These are phyloP conservation scores for Lasiurus borealis DNA, from an alignment of 2,113 vertebrate genomes.

Conservation along the genomic window DNA sequence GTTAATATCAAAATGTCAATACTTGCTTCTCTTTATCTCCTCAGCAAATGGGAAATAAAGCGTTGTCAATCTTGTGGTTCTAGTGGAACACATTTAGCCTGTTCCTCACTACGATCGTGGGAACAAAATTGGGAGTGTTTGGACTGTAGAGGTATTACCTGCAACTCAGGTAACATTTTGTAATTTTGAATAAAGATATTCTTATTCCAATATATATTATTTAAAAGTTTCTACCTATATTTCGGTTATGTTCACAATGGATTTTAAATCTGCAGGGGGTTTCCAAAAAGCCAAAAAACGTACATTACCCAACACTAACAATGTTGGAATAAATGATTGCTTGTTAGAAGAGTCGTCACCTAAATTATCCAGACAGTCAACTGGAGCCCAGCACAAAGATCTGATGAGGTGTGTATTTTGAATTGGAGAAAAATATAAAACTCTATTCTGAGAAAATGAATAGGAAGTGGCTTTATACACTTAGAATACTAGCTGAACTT, in stretches of 20 bases:
- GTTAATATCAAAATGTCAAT: constrained; percentile 27
- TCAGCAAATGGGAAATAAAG: constrained; percentile 94
- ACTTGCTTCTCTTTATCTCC: constrained; percentile 72
- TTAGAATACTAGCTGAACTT: constrained; percentile 40
- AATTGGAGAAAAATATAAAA: constrained; percentile 51
- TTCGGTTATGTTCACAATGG: constrained; percentile 49
- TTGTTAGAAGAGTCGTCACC: constrained; percentile 87
- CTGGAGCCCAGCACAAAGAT: constrained; percentile 80
- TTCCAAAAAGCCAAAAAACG: constrained; percentile 82
- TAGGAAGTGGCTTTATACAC: background rate
- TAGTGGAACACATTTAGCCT: constrained; percentile 95
- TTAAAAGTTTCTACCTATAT: constrained; percentile 46
- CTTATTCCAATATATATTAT: constrained; percentile 39
- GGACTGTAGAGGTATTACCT: constrained; percentile 91
- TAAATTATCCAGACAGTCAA: constrained; percentile 85
- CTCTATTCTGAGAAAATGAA: constrained; percentile 51
- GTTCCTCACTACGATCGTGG: constrained; percentile 89
- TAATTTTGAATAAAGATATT: constrained; percentile 57
- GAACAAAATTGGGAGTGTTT: constrained; percentile 93
- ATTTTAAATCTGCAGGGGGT: constrained; percentile 80
- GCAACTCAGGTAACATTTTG: constrained; percentile 89
- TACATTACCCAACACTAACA: constrained; percentile 81
- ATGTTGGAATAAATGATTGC: constrained; percentile 75
- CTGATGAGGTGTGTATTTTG: constrained; percentile 86
- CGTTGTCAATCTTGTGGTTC: constrained; percentile 96